Conservation (phyloP, 1,140 invertebrate species). For the Heliconius congener region DNA sequence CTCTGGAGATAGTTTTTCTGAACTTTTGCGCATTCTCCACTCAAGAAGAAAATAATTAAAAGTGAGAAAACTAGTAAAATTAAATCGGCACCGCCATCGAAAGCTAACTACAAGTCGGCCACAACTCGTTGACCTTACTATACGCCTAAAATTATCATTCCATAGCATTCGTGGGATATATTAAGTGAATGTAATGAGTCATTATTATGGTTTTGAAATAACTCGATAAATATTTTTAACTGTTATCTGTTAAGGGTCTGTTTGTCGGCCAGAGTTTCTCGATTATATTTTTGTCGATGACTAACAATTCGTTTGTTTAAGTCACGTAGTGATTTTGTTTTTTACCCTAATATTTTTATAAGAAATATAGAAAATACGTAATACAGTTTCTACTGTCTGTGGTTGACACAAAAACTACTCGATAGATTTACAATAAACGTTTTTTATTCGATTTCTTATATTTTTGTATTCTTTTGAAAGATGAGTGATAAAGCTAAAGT, state of each 20-base stretch:
- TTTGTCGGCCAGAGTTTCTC: neutral
- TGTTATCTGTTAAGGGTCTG: slow-evolving; percentile 10
- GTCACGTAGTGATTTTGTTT: neutral
- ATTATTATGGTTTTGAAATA: slow-evolving; percentile 6
- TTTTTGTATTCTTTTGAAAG: neutral
- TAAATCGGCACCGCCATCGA: too few species aligned
- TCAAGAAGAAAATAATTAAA: too few species aligned
- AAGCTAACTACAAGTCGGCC: too few species aligned
- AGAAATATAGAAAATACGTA: neutral
- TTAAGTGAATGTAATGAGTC: neutral
- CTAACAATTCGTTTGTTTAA: neutral
- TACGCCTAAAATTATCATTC: neutral
- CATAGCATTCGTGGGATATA: neutral
- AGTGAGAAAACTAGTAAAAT: too few species aligned
- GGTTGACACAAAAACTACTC: neutral
- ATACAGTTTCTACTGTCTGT: neutral
- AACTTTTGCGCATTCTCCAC: too few species aligned
- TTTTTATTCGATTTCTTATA: neutral
- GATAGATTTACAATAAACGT: neutral
- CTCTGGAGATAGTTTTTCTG: too few species aligned
- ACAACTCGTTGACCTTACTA: too few species aligned
- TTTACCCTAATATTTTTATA: neutral
- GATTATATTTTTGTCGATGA: neutral
- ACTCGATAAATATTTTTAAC: neutral
- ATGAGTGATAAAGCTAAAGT: too few species aligned